Conservation (phyloP, 2,797 vertebrate species). For the Peromyscus eremicus region DNA sequence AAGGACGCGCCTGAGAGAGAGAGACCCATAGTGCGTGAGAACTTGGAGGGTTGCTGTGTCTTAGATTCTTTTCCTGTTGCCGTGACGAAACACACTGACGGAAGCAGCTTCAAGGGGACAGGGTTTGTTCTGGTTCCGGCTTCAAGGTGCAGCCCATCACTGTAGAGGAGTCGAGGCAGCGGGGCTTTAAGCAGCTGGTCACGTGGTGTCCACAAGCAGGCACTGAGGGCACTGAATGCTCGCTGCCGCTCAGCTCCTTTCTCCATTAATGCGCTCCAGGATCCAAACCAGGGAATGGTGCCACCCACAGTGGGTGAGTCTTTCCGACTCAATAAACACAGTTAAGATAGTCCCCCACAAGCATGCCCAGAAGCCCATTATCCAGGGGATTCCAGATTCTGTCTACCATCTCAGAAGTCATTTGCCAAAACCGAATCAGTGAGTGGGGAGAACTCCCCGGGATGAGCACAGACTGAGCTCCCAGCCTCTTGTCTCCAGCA, state of each 20-base stretch:
- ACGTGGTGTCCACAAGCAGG: neutral
- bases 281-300: neutral
- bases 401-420: neutral
- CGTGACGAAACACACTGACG: neutral
- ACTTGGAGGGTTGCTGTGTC: neutral
- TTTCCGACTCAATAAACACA: neutral
- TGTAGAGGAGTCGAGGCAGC: neutral
- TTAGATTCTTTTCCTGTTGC: neutral
- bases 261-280: neutral
- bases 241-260: neutral
- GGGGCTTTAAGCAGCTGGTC: neutral
- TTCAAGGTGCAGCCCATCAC: neutral
- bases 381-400: neutral
- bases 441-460: neutral
- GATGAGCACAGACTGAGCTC: rapidly evolving
- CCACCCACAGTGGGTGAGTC: neutral
- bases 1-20: neutral
- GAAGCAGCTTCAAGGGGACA: neutral
- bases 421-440: neutral
- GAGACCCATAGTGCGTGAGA: no score
- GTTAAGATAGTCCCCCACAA: neutral
- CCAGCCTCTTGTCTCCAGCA: neutral
- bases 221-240: neutral
- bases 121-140: neutral
- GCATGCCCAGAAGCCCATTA: neutral